phyloP scores from a whole-genome alignment of 2,113 vertebrate genomes.

The Panthera tigris region DNA sequence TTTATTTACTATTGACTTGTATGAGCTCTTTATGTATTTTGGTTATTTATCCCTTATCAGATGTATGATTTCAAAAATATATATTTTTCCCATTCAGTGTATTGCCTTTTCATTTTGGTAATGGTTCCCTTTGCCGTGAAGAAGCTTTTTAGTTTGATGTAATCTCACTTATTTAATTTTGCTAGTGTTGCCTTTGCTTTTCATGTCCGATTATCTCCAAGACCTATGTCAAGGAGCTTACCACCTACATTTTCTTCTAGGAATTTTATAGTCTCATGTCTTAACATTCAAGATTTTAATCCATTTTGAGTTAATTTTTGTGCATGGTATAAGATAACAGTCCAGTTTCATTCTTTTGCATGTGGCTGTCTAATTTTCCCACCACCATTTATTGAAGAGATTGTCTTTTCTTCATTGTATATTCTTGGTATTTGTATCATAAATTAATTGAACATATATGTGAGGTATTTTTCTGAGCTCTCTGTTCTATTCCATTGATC shows the following conservation, averaged over 20 bases:
- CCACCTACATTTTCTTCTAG: background rate
- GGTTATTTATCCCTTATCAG: too few species aligned
- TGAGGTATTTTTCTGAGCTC: background rate
- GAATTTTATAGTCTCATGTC: background rate
- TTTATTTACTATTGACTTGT: too few species aligned
- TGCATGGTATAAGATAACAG: background rate
- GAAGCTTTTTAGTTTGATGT: background rate
- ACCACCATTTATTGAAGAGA: background rate
- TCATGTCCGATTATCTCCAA: background rate
- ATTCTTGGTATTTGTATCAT: background rate
- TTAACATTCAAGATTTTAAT: background rate
- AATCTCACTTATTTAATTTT: background rate
- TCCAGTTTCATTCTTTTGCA: background rate
- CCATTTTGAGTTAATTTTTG: background rate
- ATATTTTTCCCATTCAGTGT: background rate
- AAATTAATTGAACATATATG: background rate
- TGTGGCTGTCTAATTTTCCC: background rate
- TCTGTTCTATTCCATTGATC: background rate
- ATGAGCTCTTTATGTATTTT: too few species aligned
- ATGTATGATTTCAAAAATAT: background rate
- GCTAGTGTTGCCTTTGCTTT: background rate
- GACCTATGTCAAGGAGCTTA: background rate
- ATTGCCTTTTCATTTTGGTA: background rate
- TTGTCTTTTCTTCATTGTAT: background rate
- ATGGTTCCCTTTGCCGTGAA: background rate